phyloP scores from a whole-genome alignment of 1,140 invertebrate species.

The Heterodera carotae region DNA sequence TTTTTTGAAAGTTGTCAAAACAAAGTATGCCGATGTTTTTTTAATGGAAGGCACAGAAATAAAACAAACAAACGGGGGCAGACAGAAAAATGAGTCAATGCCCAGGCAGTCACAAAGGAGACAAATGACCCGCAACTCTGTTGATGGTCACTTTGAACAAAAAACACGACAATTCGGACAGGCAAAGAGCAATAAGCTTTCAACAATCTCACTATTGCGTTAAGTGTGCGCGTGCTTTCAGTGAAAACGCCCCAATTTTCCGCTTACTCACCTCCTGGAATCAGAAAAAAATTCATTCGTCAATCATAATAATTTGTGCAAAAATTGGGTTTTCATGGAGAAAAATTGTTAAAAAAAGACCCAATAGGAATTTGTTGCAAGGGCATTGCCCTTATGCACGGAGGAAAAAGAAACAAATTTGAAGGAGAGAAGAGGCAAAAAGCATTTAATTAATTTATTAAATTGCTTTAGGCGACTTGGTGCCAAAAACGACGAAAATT shows the following conservation, averaged over 20 bases:
- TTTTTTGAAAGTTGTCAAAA: neutral
- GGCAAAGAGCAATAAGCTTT: neutral
- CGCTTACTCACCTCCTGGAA: slow-evolving; percentile 39
- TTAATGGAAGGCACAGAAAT: too few relatives aligned
- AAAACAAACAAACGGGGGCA: too few relatives aligned
- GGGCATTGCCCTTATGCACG: neutral
- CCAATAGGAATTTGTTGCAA: too few relatives aligned
- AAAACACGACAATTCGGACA: neutral
- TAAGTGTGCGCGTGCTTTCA: slow-evolving; percentile 4
- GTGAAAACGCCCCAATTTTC: slow-evolving; percentile 14
- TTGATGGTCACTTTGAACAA: too few relatives aligned
- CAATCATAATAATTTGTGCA: too few relatives aligned
- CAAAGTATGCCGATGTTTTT: too few relatives aligned
- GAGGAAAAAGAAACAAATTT: neutral
- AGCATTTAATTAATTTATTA: too few relatives aligned
- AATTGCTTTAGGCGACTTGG: neutral
- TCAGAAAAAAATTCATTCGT: too few relatives aligned
- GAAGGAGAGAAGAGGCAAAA: too few relatives aligned
- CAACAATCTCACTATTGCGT: neutral
- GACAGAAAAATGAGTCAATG: neutral
- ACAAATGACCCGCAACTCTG: neutral
- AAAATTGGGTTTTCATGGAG: too few relatives aligned
- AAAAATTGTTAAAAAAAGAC: slow-evolving; percentile 12
- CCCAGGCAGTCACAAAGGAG: neutral
- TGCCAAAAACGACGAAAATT: neutral